Evolutionary conservation across 2,797 vertebrate species (phyloP), one percentile per base, ranked within the genome.

Genomic region (Chelon labrosus): DNA sequence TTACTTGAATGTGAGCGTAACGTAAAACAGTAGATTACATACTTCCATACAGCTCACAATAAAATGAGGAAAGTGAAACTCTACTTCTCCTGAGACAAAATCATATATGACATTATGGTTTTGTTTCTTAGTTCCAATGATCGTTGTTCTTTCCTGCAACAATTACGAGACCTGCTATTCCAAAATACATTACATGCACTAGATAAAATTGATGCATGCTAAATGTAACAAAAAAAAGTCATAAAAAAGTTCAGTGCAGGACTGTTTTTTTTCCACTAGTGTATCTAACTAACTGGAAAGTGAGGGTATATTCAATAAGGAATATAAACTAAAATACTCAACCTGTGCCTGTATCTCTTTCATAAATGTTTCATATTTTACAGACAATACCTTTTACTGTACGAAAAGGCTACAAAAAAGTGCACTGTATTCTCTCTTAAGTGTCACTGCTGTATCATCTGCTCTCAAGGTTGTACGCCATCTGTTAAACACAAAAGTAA

Each of bases 1-100:
- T 73, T 59, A 69, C 75, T 65, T 75, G 58, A 16, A 37, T 37
- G 61, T 22, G 17, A 67, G 65, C 65, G 44, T 10, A 49, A 51
- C n/a, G 60, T 42, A 4, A 61, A 62, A 47, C 57, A 9, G 69
- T 1, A 65, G 11, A 39, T 44, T 44, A 20, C 14, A 65, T 4
- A 58, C 7, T 16, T 55, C 11, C 3, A 63, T 20, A 19, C 7
- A 22, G 31, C n/a, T 56, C 16, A 5, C 12, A 57, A 60, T 16
- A 50, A 8, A 63, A 54, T 42, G 10, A 56, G 25, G 7, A 31
- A 3, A 62, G 3, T 14, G 25, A 51, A 8, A 42, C 2, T 14
- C 12, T 17, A 50, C 4, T 0, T 59, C 42, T 2, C 7, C 10
- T 20, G 3, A 13, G 19, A n/a, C 3, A 10, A 31, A 27, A n/a